phyloP scores from a whole-genome alignment of 2,888 invertebrate genomes.

The Synanthedon vespiformis region DNA sequence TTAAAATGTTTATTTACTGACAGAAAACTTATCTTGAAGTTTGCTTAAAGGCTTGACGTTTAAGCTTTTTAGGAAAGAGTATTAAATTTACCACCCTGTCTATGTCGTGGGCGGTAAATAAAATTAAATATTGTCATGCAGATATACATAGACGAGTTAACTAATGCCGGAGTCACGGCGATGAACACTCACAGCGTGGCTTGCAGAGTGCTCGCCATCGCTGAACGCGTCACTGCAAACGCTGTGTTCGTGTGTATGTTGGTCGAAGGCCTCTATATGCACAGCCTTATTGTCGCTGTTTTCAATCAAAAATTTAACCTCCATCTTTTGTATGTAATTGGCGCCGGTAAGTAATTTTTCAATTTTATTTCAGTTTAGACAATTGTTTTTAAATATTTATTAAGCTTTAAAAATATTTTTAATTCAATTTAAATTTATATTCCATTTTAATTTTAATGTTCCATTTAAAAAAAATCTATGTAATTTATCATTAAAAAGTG shows the following conservation, averaged over 20 bases:
- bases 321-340: conserved; percentile 48
- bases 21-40: no score
- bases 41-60: no score
- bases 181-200: conserved; percentile 61
- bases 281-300: conserved; percentile 74
- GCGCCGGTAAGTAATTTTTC: conserved; percentile 37
- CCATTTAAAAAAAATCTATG: no score
- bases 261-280: conserved; percentile 74
- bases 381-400: no score
- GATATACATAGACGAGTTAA: conserved; percentile 70
- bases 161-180: conserved; percentile 46
- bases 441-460: no score
- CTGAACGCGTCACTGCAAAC: conserved; percentile 68
- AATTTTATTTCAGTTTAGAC: neutral
- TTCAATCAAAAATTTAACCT: conserved; percentile 70
- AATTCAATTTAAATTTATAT: no score
- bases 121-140: conserved; percentile 11
- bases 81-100: no score
- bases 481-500: no score
- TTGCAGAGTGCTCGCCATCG: conserved; percentile 67
- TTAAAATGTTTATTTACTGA: no score
- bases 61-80: no score
- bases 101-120: no score
- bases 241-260: conserved; percentile 78
- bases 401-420: neutral